phyloP scores from a whole-genome alignment of 2,888 invertebrate genomes.

The Tanytarsus gracilentus region DNA sequence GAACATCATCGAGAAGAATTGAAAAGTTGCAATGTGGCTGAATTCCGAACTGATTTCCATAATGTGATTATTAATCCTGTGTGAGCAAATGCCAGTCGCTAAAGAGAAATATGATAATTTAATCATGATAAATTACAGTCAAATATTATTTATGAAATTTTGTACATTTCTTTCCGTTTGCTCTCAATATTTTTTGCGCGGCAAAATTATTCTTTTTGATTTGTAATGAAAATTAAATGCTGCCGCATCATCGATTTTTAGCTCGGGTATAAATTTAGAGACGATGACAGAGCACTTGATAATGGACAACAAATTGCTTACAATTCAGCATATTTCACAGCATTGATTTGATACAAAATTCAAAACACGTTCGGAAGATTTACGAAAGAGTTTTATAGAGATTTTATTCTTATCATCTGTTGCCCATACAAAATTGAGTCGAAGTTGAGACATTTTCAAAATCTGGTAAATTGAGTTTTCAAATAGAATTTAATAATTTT shows the following conservation, averaged over 20 bases:
- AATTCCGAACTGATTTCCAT: background rate
- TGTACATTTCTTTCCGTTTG: too few relatives aligned
- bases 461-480: background rate
- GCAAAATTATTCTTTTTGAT: too few relatives aligned
- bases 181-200: too few relatives aligned
- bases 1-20: background rate
- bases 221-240: too few relatives aligned
- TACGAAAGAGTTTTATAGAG: background rate
- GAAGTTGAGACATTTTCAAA: too few relatives aligned
- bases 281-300: background rate
- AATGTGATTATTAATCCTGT: background rate
- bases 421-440: background rate
- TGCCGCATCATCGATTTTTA: too few relatives aligned
- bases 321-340: background rate
- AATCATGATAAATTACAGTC: background rate
- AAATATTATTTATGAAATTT: too few relatives aligned
- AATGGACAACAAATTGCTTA: background rate
- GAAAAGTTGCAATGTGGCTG: background rate
- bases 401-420: background rate
- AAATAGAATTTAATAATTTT: too few relatives aligned
- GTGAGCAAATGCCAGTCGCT: background rate
- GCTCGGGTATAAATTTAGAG: too few relatives aligned
- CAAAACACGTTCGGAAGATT: background rate
- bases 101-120: background rate
- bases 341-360: background rate